A percentile compares a stretch with the other conserved stretches of the same genome.
phyloP scores from a whole-genome alignment of 2,113 vertebrate species.

The Campylorhamphus procurvoides region DNA sequence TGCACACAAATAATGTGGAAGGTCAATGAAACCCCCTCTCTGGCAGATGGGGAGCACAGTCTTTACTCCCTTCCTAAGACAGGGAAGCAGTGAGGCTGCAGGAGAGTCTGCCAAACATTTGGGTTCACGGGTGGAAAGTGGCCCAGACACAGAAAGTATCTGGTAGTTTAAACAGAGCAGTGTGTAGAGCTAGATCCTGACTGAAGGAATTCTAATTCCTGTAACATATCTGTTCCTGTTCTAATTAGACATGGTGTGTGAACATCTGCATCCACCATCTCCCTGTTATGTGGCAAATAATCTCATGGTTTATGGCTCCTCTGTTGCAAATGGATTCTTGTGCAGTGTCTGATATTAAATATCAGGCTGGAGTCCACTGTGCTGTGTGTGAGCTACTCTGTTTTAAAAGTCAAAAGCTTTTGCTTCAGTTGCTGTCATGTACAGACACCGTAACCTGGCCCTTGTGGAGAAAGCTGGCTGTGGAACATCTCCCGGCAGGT shows the following conservation, averaged over 20 bases:
- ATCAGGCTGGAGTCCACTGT: conserved; percentile 1
- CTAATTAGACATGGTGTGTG: neutral
- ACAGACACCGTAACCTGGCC: conserved; percentile 37
- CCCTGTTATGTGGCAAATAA: neutral
- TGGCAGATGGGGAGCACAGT: neutral
- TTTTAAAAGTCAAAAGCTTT: conserved; percentile 59
- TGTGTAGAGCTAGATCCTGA: neutral
- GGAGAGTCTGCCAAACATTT: neutral
- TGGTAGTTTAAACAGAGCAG: neutral
- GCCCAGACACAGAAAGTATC: neutral
- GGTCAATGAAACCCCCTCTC: neutral
- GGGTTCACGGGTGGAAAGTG: neutral
- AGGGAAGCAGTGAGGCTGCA: neutral
- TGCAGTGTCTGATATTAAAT: neutral
- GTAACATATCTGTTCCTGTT: neutral
- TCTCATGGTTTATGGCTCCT: neutral
- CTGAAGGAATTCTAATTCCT: conserved; percentile 10
- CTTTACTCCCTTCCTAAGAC: neutral
- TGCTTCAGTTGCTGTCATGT: conserved; percentile 32
- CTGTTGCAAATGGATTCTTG: neutral
- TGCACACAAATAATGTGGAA: neutral
- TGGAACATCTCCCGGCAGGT: conserved; percentile 59
- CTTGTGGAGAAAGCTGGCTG: conserved; percentile 57
- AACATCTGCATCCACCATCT: neutral
- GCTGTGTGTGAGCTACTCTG: neutral